Conservation (phyloP, 35 echinoderm and acorn worm species). For the Heliocidaris tuberculata region DNA sequence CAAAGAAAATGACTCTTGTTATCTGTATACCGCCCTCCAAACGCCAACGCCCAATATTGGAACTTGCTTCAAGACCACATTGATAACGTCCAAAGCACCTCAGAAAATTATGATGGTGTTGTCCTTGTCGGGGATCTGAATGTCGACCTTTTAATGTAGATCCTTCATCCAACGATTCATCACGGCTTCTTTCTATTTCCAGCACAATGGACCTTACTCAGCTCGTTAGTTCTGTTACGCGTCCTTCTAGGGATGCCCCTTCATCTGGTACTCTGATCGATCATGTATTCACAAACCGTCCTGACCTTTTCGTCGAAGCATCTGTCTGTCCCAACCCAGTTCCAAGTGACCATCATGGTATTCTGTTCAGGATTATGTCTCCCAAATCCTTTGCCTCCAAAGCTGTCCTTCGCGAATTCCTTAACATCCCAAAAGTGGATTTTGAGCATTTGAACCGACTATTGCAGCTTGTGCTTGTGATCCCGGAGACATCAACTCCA, state of each 20-base stretch:
- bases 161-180: neutral
- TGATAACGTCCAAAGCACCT: neutral
- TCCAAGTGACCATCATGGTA: slow-evolving; percentile 35
- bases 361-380: slow-evolving; percentile 13
- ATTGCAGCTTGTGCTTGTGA: slow-evolving; percentile 27
- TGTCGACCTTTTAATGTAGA: neutral
- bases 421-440: neutral
- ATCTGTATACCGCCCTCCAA: slow-evolving; percentile 6
- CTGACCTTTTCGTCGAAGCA: neutral
- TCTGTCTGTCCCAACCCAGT: slow-evolving; percentile 36
- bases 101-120: slow-evolving; percentile 13
- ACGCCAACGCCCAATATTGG: neutral
- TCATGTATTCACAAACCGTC: slow-evolving; percentile 42
- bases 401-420: neutral
- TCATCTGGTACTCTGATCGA: slow-evolving; percentile 26
- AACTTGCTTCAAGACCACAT: neutral
- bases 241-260: too few relatives aligned
- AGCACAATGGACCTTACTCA: too few relatives aligned
- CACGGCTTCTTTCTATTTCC: too few relatives aligned
- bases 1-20: neutral
- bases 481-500: too few relatives aligned
- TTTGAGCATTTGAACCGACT: slow-evolving; percentile 41
- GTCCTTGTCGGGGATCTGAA: slow-evolving; percentile 40
- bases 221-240: too few relatives aligned
- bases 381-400: slow-evolving; percentile 9